These are phyloP conservation scores for Thunnus albacares DNA, from an alignment of 2,797 vertebrate genomes.

Conservation along the genomic window DNA sequence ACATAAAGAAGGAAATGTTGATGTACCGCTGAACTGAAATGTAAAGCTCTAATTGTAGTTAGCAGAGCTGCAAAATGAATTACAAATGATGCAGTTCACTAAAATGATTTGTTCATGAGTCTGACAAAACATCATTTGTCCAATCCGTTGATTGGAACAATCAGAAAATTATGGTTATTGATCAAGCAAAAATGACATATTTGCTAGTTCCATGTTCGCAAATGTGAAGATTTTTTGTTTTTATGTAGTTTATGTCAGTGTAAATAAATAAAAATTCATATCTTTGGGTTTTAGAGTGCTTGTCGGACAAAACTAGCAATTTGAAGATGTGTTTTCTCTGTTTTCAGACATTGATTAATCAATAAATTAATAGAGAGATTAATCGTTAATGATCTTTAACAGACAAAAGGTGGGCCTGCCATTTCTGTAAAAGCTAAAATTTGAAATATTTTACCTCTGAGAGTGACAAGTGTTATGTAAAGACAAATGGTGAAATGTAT, in stretches of 20 bases:
- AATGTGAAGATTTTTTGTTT: too few relatives aligned
- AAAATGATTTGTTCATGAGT: neutral
- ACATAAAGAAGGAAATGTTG: conserved; percentile 16
- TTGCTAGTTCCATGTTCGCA: too few relatives aligned
- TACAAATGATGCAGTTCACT: neutral
- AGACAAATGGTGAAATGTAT: neutral
- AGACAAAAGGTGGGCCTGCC: neutral
- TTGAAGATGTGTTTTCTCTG: too few relatives aligned
- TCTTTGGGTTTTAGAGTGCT: too few relatives aligned
- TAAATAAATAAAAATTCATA: too few relatives aligned
- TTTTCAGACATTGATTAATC: too few relatives aligned
- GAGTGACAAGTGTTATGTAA: neutral
- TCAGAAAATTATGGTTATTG: too few relatives aligned
- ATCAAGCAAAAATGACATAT: too few relatives aligned
- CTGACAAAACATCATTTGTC: neutral
- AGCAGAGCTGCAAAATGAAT: neutral
- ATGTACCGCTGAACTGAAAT: neutral
- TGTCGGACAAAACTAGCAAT: too few relatives aligned
- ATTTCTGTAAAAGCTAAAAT: neutral
- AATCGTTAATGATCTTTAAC: neutral
- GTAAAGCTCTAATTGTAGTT: neutral
- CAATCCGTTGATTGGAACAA: neutral
- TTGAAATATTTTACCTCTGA: neutral
- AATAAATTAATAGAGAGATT: too few relatives aligned
- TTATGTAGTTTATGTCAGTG: too few relatives aligned